phyloP scores from a whole-genome alignment of 2,797 vertebrate species.

The Peromyscus attwateri region DNA sequence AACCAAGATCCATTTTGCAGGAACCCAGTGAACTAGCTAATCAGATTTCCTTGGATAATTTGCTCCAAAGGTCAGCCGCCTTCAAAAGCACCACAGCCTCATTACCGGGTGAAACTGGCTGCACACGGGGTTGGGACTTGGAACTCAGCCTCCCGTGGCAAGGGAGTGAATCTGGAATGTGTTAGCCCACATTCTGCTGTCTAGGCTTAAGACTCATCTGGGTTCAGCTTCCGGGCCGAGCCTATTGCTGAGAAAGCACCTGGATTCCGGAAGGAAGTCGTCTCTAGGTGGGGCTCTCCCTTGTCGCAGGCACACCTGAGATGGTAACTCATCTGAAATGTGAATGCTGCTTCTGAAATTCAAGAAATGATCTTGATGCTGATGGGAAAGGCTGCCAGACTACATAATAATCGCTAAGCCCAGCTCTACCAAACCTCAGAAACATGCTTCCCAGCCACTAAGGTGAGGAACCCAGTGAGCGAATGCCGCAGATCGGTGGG shows the following conservation, averaged over 20 bases:
- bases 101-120: conserved; percentile 66
- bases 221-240: background rate
- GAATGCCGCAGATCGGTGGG: background rate
- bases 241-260: background rate
- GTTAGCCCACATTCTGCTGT: background rate
- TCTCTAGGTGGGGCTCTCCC: background rate
- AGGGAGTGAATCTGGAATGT: background rate
- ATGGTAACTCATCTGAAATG: background rate
- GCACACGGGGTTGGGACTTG: background rate
- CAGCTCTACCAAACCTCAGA: background rate
- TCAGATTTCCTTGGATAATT: conserved; percentile 85
- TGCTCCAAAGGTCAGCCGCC: conserved; percentile 82
- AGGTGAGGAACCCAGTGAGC: accelerated
- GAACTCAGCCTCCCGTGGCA: conserved; percentile 41
- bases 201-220: conserved; percentile 1
- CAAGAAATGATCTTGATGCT: background rate
- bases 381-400: background rate
- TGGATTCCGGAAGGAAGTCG: background rate
- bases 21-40: conserved; percentile 83
- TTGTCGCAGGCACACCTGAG: background rate
- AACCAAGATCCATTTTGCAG: conserved; percentile 76
- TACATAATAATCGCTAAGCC: background rate
- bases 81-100: conserved; percentile 75
- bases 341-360: background rate
- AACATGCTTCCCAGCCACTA: background rate